Conservation (phyloP, 2,113 vertebrate species). For the Lophotis ruficrista region DNA sequence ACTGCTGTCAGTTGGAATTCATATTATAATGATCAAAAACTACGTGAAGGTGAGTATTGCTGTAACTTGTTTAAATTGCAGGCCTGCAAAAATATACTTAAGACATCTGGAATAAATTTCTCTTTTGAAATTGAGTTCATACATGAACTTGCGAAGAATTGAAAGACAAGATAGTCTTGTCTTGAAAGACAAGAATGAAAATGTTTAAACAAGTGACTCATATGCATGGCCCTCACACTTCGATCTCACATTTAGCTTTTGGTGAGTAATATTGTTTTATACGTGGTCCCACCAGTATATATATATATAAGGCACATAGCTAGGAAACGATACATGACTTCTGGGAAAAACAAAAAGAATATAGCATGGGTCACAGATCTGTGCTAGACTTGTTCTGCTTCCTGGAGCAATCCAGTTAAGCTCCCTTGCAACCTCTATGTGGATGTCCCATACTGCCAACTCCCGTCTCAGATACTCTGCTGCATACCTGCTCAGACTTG, state of each 20-base stretch:
- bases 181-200: not conserved
- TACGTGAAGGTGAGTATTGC: conserved; percentile 4
- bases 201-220: not conserved
- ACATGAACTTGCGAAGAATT: not conserved
- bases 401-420: not conserved
- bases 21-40: conserved; percentile 30
- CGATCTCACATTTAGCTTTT: not conserved
- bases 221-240: not conserved
- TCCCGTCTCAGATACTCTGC: not conserved
- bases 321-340: not conserved
- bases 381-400: not conserved
- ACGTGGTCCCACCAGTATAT: not conserved
- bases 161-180: conserved; percentile 16
- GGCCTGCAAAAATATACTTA: conserved; percentile 44
- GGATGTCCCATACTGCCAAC: not conserved
- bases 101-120: conserved; percentile 72
- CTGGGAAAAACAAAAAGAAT: not conserved
- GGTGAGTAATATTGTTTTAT: not conserved
- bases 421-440: not conserved
- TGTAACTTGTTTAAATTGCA: conserved; percentile 32
- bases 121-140: conserved; percentile 58
- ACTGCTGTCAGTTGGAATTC: conserved; percentile 20
- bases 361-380: not conserved
- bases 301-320: not conserved
- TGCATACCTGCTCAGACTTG: not conserved